Evolutionary conservation across 2,888 invertebrate genomes (phyloP), one percentile per base, ranked within the genome.

Genomic region (Pemphredon lugubris): DNA sequence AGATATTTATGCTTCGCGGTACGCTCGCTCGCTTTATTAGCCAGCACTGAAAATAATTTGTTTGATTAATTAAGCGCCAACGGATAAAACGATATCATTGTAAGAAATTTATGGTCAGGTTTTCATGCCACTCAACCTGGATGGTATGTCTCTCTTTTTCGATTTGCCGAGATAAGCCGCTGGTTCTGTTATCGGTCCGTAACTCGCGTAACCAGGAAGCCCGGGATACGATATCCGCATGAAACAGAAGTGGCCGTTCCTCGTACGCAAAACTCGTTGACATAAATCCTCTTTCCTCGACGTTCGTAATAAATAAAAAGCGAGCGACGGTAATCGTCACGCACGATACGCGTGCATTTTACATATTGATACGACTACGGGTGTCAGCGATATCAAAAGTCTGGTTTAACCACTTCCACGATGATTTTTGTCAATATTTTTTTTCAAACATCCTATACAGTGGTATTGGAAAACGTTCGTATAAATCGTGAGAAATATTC

Each of bases 201-300:
- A 42, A 59, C 40, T 50, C 21, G 50, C 42, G 50, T 59, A 59
- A 51, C 30, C 32, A 42, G 50, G 50, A 59, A 59, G 50, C 42
- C 26, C 32, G 16, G 3, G 13, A 5, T 16, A 9, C 37, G 57
- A 45, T 47, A 18, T 37, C 23, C 37, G 57, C 23, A 23, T 13
- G 57, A 47, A 18, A 47, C 32, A 7, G 26, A 26, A 26, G 26
- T 26, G 26, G 26, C 26, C 7, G 26, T 26, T 26, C 26, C 9
- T 18, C 16, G 23, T 37, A 21, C 13, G 21, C 34, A 14, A 21
- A 59, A 30, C 20, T 50, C 50, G 32, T 13, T 42, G 42, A 21
- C 32, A 42, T 32, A 32, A 16, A 51, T 59, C 14, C 30, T 32
- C 14, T 7, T 20, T 18, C 18, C 13, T 14, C 14, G 39, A 6